Percentiles rank a stretch among this genome's conserved stretches.
These are phyloP conservation scores for Thunnus albacares DNA, from an alignment of 2,797 vertebrate species.

Conservation along the genomic window DNA sequence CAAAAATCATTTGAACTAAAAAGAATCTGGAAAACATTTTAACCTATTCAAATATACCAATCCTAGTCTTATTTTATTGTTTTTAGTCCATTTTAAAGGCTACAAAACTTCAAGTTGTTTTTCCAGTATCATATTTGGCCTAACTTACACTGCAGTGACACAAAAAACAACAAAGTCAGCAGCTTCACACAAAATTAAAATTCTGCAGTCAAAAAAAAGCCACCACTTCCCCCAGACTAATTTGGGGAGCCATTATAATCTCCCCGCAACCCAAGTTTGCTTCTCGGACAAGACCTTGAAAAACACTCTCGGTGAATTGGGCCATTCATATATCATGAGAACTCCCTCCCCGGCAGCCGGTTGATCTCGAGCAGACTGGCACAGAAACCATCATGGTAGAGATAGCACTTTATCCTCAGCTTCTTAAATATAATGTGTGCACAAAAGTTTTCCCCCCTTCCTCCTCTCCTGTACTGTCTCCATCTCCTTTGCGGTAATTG, in stretches of 20 bases:
- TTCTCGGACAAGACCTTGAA: constrained; percentile 74
- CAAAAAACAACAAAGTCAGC: constrained; percentile 56
- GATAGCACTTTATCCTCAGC: constrained; percentile 86
- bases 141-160: constrained; percentile 28
- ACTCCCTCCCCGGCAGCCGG: constrained; percentile 63
- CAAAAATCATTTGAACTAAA: constrained; percentile 2
- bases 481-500: constrained; percentile 90
- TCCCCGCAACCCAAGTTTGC: constrained; percentile 63
- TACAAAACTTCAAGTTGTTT: constrained; percentile 16
- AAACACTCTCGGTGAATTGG: constrained; percentile 71
- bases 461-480: constrained; percentile 80
- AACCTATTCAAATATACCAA: not conserved
- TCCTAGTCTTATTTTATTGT: not conserved
- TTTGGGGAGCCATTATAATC: constrained; percentile 70
- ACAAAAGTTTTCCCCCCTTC: constrained; percentile 86
- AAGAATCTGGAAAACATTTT: not conserved
- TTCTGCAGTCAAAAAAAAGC: constrained; percentile 50
- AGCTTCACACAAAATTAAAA: constrained; percentile 45
- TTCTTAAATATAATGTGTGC: constrained; percentile 92
- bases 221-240: constrained; percentile 57
- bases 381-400: constrained; percentile 84
- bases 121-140: constrained; percentile 35
- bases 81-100: constrained; percentile 8
- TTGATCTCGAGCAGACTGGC: constrained; percentile 73
- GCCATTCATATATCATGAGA: constrained; percentile 73